Evolutionary conservation across 2,797 vertebrate species (phyloP).

Genomic region (Alosa sapidissima): DNA sequence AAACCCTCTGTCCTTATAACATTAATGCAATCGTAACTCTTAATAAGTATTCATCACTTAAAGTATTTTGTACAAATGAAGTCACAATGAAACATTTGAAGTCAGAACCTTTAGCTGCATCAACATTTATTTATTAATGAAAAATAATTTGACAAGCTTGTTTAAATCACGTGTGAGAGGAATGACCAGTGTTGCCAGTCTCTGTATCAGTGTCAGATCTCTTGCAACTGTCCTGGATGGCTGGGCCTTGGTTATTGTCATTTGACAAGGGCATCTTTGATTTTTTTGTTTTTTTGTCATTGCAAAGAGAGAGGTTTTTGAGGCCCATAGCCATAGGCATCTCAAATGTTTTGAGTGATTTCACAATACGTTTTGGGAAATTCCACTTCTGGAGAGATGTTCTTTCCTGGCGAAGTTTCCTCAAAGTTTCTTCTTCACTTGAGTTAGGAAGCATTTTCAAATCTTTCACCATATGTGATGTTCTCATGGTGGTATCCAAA

Average conservation of each 20-base stretch:
- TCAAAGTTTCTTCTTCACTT: background rate
- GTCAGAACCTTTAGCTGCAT: background rate
- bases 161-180: background rate
- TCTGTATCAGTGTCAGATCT: background rate
- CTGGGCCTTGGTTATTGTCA: background rate
- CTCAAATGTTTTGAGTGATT: background rate
- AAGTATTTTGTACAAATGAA: background rate
- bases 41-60: no score
- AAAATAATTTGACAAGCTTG: background rate
- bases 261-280: background rate
- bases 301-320: background rate
- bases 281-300: background rate
- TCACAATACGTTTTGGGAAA: background rate
- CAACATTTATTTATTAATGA: constrained; percentile 12
- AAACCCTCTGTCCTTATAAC: background rate
- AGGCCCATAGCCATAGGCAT: background rate
- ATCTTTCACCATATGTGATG: background rate
- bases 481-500: background rate
- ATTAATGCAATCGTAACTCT: background rate
- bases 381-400: background rate
- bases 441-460: background rate
- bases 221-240: background rate
- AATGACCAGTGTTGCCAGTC: background rate
- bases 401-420: background rate
- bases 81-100: background rate